Conservation (phyloP, 2,113 vertebrate species). For the Menidia beryllina region DNA sequence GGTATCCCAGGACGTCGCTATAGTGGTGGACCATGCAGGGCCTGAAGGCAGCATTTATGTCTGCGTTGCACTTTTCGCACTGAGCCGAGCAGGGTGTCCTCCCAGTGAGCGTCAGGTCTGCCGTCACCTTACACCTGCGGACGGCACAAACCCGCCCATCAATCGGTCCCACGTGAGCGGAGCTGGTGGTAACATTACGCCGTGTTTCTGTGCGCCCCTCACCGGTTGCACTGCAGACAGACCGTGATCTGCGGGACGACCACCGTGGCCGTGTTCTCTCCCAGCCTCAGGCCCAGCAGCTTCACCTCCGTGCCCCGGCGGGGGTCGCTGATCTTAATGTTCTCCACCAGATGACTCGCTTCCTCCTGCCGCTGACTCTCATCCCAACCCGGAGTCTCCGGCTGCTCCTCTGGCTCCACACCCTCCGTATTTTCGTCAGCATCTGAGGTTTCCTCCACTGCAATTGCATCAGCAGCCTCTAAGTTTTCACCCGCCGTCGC, state of each 20-base stretch:
- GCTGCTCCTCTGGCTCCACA: slow-evolving; percentile 20
- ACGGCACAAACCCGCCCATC: background rate
- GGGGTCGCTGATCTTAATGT: slow-evolving; percentile 74
- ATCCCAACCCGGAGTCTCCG: slow-evolving; percentile 7
- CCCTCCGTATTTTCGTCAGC: slow-evolving; percentile 13
- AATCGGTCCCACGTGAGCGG: background rate
- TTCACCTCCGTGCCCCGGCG: slow-evolving; percentile 84
- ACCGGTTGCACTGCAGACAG: slow-evolving; percentile 84
- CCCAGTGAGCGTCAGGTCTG: slow-evolving; percentile 79
- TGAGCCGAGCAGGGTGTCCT: slow-evolving; percentile 74
- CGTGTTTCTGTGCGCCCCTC: background rate
- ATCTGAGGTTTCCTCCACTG: slow-evolving; percentile 5
- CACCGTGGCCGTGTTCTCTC: slow-evolving; percentile 82
- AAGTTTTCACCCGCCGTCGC: slow-evolving; percentile 58
- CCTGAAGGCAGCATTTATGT: slow-evolving; percentile 77
- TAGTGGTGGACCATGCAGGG: slow-evolving; percentile 83
- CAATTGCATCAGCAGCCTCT: background rate
- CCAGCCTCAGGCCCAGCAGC: slow-evolving; percentile 81
- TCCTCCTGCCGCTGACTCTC: slow-evolving; percentile 43
- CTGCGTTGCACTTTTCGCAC: slow-evolving; percentile 83
- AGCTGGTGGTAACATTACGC: background rate
- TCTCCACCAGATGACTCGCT: slow-evolving; percentile 67
- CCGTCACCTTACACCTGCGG: slow-evolving; percentile 84
- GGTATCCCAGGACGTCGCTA: slow-evolving; percentile 81
- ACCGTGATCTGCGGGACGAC: slow-evolving; percentile 75